These are phyloP conservation scores for Holcopasites calliopsidis DNA, from an alignment of 1,140 invertebrate genomes.

Conservation along the genomic window DNA sequence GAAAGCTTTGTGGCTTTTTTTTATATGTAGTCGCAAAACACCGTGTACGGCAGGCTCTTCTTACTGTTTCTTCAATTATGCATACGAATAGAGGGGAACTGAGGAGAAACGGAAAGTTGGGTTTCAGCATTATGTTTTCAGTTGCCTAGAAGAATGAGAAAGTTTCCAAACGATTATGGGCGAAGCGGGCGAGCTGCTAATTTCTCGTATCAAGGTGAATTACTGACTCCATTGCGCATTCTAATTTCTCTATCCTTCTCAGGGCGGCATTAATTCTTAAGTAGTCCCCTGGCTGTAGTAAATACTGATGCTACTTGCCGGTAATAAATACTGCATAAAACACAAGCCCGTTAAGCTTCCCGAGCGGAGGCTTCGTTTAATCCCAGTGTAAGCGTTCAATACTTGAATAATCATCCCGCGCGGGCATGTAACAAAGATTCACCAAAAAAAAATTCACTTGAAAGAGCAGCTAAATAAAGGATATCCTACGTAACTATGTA, in stretches of 20 bases:
- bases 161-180: background rate
- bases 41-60: too few species aligned
- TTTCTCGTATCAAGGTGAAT: slow-evolving; percentile 13
- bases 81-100: background rate
- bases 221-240: slow-evolving; percentile 21
- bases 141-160: background rate
- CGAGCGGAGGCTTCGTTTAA: slow-evolving; percentile 20
- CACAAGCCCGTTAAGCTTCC: slow-evolving; percentile 22
- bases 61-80: too few species aligned
- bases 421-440: background rate
- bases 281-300: slow-evolving; percentile 25
- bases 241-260: slow-evolving; percentile 41
- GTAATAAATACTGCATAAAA: slow-evolving; percentile 43
- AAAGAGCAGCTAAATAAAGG: too few species aligned
- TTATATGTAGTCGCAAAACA: too few species aligned
- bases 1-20: background rate
- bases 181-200: background rate
- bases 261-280: slow-evolving; percentile 30
- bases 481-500: too few species aligned
- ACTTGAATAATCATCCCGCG: slow-evolving; percentile 5
- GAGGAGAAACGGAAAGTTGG: background rate
- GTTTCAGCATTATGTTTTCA: background rate
- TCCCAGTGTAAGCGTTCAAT: slow-evolving; percentile 35
- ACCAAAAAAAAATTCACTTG: background rate
- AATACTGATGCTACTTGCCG: slow-evolving; percentile 23